Conservation (phyloP, 2,797 vertebrate species). For the Astyanax mexicanus region DNA sequence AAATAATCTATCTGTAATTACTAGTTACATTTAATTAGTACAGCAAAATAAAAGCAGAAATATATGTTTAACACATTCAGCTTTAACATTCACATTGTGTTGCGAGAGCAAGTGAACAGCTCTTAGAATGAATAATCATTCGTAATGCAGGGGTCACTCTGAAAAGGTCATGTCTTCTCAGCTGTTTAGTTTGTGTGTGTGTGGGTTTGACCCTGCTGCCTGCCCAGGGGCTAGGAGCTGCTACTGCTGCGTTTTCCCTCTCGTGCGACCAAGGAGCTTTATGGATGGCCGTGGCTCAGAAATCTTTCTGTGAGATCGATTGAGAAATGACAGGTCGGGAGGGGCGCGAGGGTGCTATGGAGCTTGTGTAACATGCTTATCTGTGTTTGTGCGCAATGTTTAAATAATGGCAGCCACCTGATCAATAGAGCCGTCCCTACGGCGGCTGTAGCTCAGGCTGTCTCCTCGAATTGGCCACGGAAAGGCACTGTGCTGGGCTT, state of each 20-base stretch:
- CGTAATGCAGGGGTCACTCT: background rate
- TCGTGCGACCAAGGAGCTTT: slow-evolving; percentile 46
- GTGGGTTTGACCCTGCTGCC: slow-evolving; percentile 26
- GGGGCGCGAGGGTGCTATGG: slow-evolving; percentile 35
- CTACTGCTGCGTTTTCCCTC: slow-evolving; percentile 15
- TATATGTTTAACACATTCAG: background rate
- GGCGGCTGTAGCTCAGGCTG: slow-evolving; percentile 51
- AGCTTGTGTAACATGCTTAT: slow-evolving; percentile 67
- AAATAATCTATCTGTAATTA: no score
- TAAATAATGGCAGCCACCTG: slow-evolving; percentile 65
- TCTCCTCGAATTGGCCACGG: slow-evolving; percentile 29
- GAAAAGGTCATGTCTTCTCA: slow-evolving; percentile 13
- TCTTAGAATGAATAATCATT: slow-evolving; percentile 12
- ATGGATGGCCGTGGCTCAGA: slow-evolving; percentile 51
- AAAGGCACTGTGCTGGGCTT: background rate
- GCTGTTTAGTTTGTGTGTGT: slow-evolving; percentile 19
- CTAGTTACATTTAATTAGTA: background rate
- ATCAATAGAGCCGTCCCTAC: slow-evolving; percentile 64
- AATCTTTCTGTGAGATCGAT: slow-evolving; percentile 58
- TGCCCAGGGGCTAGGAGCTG: slow-evolving; percentile 18
- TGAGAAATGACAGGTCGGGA: slow-evolving; percentile 56
- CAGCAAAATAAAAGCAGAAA: background rate
- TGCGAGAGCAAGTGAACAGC: background rate
- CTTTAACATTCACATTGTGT: background rate
- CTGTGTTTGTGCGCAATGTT: slow-evolving; percentile 68